These are phyloP conservation scores for Eunapius fragilis DNA, from an alignment of 37 sponge, comb jelly and placozoan genomes.

Conservation along the genomic window DNA sequence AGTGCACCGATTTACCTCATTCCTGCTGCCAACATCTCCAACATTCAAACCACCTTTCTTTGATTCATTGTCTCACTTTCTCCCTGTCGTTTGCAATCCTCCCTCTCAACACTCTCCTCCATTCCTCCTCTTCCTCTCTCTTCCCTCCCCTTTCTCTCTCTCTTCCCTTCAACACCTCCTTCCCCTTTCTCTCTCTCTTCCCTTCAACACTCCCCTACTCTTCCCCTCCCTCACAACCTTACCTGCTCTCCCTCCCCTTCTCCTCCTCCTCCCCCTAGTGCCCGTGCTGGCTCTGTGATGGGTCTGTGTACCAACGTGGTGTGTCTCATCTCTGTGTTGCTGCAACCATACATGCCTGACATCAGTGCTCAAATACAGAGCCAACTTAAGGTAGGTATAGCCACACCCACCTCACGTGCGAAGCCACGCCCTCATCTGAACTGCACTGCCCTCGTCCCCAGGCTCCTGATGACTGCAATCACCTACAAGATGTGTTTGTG, in stretches of 20 bases:
- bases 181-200: neutral
- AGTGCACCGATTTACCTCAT: neutral
- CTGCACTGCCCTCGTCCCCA: no score
- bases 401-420: no score
- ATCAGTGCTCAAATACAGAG: slow-evolving; percentile 71
- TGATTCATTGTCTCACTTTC: neutral
- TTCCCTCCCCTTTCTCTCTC: neutral
- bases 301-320: slow-evolving; percentile 77
- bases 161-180: no score
- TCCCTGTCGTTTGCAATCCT: neutral
- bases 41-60: neutral
- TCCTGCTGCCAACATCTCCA: neutral
- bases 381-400: slow-evolving; percentile 90
- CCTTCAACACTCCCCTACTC: neutral
- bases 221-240: neutral
- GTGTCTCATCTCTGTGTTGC: slow-evolving; percentile 85
- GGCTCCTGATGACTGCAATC: slow-evolving; percentile 59
- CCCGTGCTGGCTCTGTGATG: slow-evolving; percentile 86
- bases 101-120: neutral
- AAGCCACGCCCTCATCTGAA: no score
- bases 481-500: slow-evolving; percentile 62
- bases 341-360: slow-evolving; percentile 96
- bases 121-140: neutral
- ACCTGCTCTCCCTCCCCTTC: neutral
- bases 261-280: slow-evolving; percentile 19